phyloP scores from a whole-genome alignment of 2,888 invertebrate genomes.

The Ectropis crepuscularia region DNA sequence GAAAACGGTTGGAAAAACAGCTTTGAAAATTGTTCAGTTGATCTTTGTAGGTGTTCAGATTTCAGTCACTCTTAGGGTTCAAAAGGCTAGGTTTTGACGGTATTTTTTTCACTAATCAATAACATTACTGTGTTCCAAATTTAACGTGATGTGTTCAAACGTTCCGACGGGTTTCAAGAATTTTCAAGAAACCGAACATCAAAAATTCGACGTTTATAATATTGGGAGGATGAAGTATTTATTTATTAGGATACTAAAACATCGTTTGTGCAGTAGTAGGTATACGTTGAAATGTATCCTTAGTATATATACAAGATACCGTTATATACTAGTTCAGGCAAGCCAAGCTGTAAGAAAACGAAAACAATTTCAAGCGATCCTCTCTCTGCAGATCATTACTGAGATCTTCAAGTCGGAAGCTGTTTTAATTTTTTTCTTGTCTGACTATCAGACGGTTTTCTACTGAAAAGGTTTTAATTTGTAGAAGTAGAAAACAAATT shows the following conservation, averaged over 20 bases:
- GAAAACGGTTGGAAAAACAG: conserved; percentile 10
- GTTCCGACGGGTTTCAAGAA: too few relatives aligned
- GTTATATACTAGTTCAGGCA: not conserved
- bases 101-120: not conserved
- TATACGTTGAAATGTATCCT: too few relatives aligned
- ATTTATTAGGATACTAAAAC: too few relatives aligned
- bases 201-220: too few relatives aligned
- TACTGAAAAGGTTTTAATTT: conserved; percentile 51
- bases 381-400: conserved; percentile 68
- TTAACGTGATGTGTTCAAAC: too few relatives aligned
- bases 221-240: too few relatives aligned
- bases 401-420: conserved; percentile 62
- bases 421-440: conserved; percentile 63
- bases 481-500: conserved; percentile 51
- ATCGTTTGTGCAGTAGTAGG: too few relatives aligned
- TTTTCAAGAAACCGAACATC: too few relatives aligned
- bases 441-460: conserved; percentile 55
- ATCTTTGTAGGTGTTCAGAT: conserved; percentile 10
- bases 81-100: not conserved
- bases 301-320: not conserved
- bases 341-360: conserved; percentile 52
- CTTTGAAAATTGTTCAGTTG: conserved; percentile 14
- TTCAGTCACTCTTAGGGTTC: conserved; percentile 18
- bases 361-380: conserved; percentile 70
- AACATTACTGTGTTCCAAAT: too few relatives aligned